Percentiles rank a stretch among this genome's conserved stretches.
These are phyloP conservation scores for Stylophora pistillata DNA, from an alignment of 64 coral and sea anemone genomes.

Conservation along the genomic window DNA sequence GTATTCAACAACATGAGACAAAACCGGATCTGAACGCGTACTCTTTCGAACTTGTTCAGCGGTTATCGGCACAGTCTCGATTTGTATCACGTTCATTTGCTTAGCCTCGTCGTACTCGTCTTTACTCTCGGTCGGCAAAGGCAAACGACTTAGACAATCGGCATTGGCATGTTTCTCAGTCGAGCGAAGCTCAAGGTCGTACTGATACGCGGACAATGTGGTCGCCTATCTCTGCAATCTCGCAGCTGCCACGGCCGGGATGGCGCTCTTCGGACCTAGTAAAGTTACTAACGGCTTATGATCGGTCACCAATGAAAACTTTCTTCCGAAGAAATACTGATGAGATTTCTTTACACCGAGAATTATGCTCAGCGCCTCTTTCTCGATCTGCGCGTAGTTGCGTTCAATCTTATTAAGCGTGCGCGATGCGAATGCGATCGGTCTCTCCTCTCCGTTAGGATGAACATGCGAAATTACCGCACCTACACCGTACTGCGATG, in stretches of 20 bases:
- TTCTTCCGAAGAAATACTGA: background rate
- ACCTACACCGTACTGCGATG: conserved; percentile 3
- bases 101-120: no score
- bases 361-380: conserved; percentile 1
- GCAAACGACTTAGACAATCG: background rate
- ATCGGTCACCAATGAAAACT: background rate
- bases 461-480: conserved; percentile 31
- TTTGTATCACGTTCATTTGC: no score
- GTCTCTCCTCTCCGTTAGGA: conserved; percentile 27
- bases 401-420: background rate
- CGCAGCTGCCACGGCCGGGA: background rate
- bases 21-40: no score
- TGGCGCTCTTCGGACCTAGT: background rate
- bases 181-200: background rate
- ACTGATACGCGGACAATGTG: background rate
- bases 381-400: conserved; percentile 39
- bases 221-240: conserved; percentile 18
- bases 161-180: background rate
- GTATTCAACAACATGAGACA: no score
- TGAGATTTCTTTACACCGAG: conserved; percentile 1
- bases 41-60: no score
- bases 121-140: no score
- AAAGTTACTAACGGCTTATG: background rate
- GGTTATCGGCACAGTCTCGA: no score
- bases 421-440: conserved; percentile 29